Evolutionary conservation across 2,888 invertebrate genomes (phyloP).

Genomic region (Quadroppia sp.): DNA sequence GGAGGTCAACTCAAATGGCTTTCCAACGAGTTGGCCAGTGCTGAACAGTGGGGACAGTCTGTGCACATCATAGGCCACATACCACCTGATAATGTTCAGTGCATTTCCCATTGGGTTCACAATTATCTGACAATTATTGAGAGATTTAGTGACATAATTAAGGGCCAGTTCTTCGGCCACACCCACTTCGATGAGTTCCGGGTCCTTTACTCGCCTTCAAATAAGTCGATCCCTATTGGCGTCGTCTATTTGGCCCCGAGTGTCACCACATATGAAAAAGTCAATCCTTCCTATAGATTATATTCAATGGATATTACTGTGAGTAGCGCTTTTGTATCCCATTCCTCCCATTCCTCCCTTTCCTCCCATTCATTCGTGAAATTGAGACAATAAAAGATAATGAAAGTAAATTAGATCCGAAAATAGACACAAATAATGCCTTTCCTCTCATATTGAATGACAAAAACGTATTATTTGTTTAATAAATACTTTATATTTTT

Average conservation of each 20-base stretch:
- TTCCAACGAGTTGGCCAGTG: slow-evolving; percentile 17
- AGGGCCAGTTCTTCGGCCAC: slow-evolving; percentile 42
- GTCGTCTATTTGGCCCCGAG: slow-evolving; percentile 36
- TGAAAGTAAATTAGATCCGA: too few relatives aligned
- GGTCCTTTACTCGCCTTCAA: slow-evolving; percentile 12
- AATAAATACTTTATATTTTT: too few relatives aligned
- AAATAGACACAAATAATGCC: too few relatives aligned
- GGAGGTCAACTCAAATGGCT: slow-evolving; percentile 39
- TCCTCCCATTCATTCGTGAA: too few relatives aligned
- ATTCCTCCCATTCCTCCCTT: too few relatives aligned
- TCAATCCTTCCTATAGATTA: slow-evolving; percentile 39
- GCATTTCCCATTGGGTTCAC: slow-evolving; percentile 35
- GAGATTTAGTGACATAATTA: slow-evolving; percentile 28
- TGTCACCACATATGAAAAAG: slow-evolving; percentile 39
- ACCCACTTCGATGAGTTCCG: slow-evolving; percentile 42
- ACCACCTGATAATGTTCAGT: slow-evolving; percentile 38
- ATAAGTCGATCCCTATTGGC: slow-evolving; percentile 26
- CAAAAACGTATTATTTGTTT: too few relatives aligned
- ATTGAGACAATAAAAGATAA: too few relatives aligned
- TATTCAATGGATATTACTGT: slow-evolving; percentile 23
- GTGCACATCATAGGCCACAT: slow-evolving; percentile 41
- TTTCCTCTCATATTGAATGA: too few relatives aligned
- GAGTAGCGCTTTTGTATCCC: not conserved
- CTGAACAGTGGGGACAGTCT: slow-evolving; percentile 4
- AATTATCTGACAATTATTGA: slow-evolving; percentile 35